Conservation (phyloP, 2,888 invertebrate species). For the Beris morrisii region DNA sequence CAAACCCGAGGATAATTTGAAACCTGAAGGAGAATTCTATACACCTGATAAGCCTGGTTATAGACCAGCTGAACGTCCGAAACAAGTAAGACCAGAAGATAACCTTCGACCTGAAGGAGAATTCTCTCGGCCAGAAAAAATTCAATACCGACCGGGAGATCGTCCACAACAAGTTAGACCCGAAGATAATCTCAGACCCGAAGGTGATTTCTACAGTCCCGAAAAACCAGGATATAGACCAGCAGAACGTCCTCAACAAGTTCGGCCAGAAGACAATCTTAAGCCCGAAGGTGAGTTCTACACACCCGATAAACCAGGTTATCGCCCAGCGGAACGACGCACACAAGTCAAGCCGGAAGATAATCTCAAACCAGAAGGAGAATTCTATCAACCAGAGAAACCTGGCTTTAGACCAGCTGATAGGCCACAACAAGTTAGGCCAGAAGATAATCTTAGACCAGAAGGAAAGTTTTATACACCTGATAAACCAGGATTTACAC, state of each 20-base stretch:
- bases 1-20: conserved; percentile 57
- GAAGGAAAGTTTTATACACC: conserved; percentile 57
- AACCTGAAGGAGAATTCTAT: conserved; percentile 61
- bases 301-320: conserved; percentile 39
- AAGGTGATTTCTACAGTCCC: conserved; percentile 56
- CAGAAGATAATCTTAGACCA: conserved; percentile 57
- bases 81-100: conserved; percentile 50
- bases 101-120: conserved; percentile 60
- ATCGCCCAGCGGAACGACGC: conserved; percentile 51
- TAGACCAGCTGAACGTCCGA: conserved; percentile 47
- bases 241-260: conserved; percentile 57
- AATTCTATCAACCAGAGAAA: conserved; percentile 50
- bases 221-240: conserved; percentile 58
- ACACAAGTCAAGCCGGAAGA: conserved; percentile 56
- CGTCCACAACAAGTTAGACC: conserved; percentile 53
- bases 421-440: conserved; percentile 52
- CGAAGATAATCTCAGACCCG: conserved; percentile 58
- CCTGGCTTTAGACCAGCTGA: conserved; percentile 57
- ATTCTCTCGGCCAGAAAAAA: conserved; percentile 41
- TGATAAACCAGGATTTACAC: conserved; percentile 52
- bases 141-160: conserved; percentile 56
- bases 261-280: conserved; percentile 56
- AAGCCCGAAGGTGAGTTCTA: conserved; percentile 61
- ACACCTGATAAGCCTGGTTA: conserved; percentile 50
- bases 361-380: conserved; percentile 60